These are phyloP conservation scores for Drosophila nigritarsus DNA, from an alignment of 2,888 invertebrate genomes.

Conservation along the genomic window DNA sequence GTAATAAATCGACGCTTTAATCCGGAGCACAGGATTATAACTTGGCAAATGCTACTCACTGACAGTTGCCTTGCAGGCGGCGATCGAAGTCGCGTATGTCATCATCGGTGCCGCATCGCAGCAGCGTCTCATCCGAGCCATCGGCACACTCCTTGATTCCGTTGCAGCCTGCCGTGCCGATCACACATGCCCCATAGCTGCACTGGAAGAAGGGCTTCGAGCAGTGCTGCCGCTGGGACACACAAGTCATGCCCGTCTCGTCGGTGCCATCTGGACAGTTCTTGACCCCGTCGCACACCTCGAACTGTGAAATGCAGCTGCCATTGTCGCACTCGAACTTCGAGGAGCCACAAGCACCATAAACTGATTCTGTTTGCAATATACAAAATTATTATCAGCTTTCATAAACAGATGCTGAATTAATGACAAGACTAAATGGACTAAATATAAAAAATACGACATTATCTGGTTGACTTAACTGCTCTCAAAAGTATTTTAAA, in stretches of 20 bases:
- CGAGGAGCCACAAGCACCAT: conserved; percentile 48
- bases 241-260: conserved; percentile 76
- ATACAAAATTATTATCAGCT: neutral
- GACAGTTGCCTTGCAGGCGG: conserved; percentile 48
- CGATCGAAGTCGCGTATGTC: conserved; percentile 36
- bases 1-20: neutral
- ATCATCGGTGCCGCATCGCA: conserved; percentile 59
- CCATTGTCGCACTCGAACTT: conserved; percentile 79
- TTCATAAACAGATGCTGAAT: neutral
- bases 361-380: conserved; percentile 3
- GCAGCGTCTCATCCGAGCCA: conserved; percentile 65
- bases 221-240: conserved; percentile 64
- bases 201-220: conserved; percentile 82
- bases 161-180: conserved; percentile 69
- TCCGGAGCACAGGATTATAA: neutral
- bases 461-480: neutral
- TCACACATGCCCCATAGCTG: conserved; percentile 80
- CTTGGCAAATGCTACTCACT: conserved; percentile 44
- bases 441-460: neutral
- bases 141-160: conserved; percentile 55
- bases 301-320: conserved; percentile 70
- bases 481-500: neutral
- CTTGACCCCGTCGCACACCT: conserved; percentile 73
- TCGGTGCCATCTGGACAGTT: conserved; percentile 82
- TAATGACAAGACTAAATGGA: neutral